Conservation (phyloP, 2,797 vertebrate species). For the Catamblyrhynchus diadema region DNA sequence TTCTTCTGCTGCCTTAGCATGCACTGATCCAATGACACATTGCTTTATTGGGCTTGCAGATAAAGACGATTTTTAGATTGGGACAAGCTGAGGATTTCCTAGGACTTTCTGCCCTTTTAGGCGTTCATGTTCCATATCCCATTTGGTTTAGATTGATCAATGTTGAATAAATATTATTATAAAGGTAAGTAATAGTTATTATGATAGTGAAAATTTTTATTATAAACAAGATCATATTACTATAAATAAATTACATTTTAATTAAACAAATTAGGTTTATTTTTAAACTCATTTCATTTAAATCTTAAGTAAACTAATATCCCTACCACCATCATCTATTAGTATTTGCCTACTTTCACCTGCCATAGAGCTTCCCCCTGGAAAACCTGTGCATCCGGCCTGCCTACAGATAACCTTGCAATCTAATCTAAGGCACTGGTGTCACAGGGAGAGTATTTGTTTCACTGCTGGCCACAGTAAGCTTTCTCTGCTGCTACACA, state of each 20-base stretch:
- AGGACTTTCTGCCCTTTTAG: not conserved
- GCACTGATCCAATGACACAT: not conserved
- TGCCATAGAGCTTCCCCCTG: not conserved
- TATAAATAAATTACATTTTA: not conserved
- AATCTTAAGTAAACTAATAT: not conserved
- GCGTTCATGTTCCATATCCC: fast-evolving
- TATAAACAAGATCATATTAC: not conserved
- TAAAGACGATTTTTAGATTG: not conserved
- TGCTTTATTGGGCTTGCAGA: not conserved
- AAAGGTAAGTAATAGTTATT: not conserved
- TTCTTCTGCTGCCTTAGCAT: not conserved
- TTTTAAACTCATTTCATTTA: not conserved
- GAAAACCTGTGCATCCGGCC: not conserved
- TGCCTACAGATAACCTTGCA: not conserved
- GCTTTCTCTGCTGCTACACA: not conserved
- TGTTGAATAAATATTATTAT: not conserved
- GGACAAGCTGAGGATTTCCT: not conserved
- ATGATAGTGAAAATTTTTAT: not conserved
- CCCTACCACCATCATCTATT: not conserved
- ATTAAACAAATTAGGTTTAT: not conserved
- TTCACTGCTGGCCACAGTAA: not conserved
- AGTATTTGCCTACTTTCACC: not conserved
- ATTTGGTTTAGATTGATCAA: not conserved
- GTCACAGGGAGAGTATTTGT: not conserved
- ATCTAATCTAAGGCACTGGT: not conserved